Percentiles rank a stretch among this genome's conserved stretches.
These are phyloP conservation scores for Ommatoiulus sabulosus DNA, from an alignment of 2,888 invertebrate species.

Conservation along the genomic window DNA sequence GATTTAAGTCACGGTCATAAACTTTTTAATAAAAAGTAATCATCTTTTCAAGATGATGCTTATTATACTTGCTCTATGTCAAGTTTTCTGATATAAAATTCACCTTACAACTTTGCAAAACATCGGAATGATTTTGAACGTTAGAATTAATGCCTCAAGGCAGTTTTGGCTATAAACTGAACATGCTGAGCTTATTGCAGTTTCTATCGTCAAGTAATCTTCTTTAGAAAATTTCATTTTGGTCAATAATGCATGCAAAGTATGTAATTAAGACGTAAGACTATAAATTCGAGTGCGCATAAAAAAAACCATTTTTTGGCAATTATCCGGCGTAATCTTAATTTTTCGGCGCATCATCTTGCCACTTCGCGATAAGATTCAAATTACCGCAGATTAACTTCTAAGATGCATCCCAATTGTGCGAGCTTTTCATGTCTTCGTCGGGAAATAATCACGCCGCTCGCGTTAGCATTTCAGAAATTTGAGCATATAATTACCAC, in stretches of 20 bases:
- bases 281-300: neutral
- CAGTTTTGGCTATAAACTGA: neutral
- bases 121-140: neutral
- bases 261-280: neutral
- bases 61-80: no score
- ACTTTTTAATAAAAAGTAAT: no score
- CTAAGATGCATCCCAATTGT: neutral
- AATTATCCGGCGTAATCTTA: slow-evolving; percentile 11
- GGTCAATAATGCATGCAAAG: neutral
- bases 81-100: no score
- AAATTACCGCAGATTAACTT: neutral
- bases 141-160: neutral
- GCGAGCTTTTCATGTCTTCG: neutral
- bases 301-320: neutral
- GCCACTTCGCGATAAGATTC: slow-evolving; percentile 14
- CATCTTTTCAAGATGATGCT: no score
- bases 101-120: no score
- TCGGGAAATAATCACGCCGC: neutral
- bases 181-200: neutral
- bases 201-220: neutral
- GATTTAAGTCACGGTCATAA: no score
- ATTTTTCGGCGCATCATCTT: neutral
- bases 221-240: neutral
- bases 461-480: neutral
- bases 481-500: slow-evolving; percentile 6